Percentiles rank a stretch among this genome's conserved stretches.
These are phyloP conservation scores for Falco rusticolus DNA, from an alignment of 2,797 vertebrate species.

Conservation along the genomic window DNA sequence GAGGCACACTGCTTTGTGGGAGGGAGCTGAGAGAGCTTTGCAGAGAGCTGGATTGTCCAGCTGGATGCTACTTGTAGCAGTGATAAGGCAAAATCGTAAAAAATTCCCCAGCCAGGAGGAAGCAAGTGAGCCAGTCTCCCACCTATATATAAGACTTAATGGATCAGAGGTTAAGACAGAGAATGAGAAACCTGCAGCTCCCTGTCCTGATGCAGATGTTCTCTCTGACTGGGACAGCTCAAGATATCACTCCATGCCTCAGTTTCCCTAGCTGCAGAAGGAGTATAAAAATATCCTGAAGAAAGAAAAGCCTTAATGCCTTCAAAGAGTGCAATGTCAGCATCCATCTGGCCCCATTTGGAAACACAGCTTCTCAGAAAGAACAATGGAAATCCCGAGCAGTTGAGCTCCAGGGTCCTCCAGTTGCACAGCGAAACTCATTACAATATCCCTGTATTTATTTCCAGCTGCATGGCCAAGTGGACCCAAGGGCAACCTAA, in stretches of 20 bases:
- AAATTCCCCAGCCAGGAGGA: background rate
- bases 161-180: background rate
- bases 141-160: background rate
- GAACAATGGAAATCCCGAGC: conserved; percentile 24
- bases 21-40: background rate
- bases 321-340: conserved; percentile 44
- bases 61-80: background rate
- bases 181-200: background rate
- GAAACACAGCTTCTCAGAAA: background rate
- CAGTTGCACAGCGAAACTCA: conserved; percentile 34
- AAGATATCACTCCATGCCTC: background rate
- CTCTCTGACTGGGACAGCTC: background rate
- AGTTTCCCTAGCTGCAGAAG: background rate
- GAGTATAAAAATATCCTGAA: background rate
- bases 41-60: background rate
- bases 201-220: background rate
- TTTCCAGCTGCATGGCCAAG: conserved; percentile 55
- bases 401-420: conserved; percentile 29
- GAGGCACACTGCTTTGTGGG: background rate
- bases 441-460: conserved; percentile 50
- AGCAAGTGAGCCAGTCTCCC: background rate
- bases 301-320: background rate
- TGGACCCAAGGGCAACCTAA: conserved; percentile 46
- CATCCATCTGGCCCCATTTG: conserved; percentile 28
- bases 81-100: background rate